Percentiles rank a stretch among this genome's conserved stretches.
Conservation (phyloP, 2,113 vertebrate species). For the Gavialis gangeticus region DNA sequence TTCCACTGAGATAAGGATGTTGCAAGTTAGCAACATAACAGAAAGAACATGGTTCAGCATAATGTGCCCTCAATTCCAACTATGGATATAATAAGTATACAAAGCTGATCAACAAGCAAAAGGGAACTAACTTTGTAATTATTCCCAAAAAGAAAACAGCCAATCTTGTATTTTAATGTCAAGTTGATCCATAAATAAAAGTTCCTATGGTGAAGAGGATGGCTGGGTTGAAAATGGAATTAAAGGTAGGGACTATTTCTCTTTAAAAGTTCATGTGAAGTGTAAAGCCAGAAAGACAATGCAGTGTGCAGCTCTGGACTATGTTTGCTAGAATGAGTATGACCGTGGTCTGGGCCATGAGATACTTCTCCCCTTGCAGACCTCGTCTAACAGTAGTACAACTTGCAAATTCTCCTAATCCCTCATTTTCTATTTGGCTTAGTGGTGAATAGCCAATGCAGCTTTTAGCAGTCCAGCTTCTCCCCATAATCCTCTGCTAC, state of each 20-base stretch:
- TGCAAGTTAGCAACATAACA: conserved; percentile 27
- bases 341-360: not conserved
- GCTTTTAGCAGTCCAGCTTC: not conserved
- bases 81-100: not conserved
- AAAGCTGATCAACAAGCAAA: not conserved
- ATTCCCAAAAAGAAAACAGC: conserved; percentile 16
- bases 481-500: not conserved
- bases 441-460: not conserved
- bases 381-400: not conserved
- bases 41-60: conserved; percentile 22
- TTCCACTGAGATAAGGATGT: conserved; percentile 1
- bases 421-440: not conserved
- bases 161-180: not conserved
- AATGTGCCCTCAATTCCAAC: not conserved
- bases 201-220: not conserved
- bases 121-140: not conserved
- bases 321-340: not conserved
- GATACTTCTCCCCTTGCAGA: not conserved
- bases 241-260: not conserved
- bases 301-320: not conserved
- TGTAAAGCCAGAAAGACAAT: not conserved
- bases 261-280: not conserved
- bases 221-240: not conserved
- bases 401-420: not conserved
- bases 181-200: not conserved